Conservation (phyloP, 2,797 vertebrate species). For the Kryptolebias ocellatus region DNA sequence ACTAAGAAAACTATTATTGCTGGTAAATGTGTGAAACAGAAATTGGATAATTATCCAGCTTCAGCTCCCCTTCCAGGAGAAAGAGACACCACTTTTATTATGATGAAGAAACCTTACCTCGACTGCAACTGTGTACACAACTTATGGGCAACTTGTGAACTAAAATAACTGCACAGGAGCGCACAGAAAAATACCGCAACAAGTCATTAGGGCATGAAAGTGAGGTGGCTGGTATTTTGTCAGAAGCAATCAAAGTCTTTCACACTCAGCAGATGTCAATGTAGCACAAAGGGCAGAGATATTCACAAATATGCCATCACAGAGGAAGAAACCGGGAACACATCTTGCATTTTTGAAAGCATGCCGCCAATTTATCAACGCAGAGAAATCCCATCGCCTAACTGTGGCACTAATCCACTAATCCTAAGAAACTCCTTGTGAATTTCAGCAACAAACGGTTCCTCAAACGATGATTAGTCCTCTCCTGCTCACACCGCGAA, state of each 20-base stretch:
- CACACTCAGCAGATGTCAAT: slow-evolving; percentile 61
- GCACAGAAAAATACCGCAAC: slow-evolving; percentile 3
- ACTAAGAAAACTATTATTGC: slow-evolving; percentile 45
- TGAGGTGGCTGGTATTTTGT: slow-evolving; percentile 29
- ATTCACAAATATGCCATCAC: slow-evolving; percentile 12
- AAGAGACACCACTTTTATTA: slow-evolving; percentile 28
- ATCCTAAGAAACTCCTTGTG: background rate
- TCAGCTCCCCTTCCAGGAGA: slow-evolving; percentile 33
- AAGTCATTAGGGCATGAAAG: slow-evolving; percentile 13
- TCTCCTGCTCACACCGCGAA: background rate
- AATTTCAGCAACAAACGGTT: background rate
- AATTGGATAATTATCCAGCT: slow-evolving; percentile 44
- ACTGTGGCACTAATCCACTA: background rate
- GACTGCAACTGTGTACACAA: slow-evolving; percentile 6
- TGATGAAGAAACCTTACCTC: slow-evolving; percentile 19
- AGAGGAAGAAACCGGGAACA: too few relatives aligned
- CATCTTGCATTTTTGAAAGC: slow-evolving; percentile 19
- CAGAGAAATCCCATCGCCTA: background rate
- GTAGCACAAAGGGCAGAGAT: slow-evolving; percentile 46
- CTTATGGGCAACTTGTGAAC: slow-evolving; percentile 6
- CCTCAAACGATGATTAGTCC: too few relatives aligned
- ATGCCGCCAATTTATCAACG: slow-evolving; percentile 16
- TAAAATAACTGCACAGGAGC: slow-evolving; percentile 16
- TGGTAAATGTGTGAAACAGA: slow-evolving; percentile 42
- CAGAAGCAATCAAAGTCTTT: slow-evolving; percentile 52